Evolutionary conservation across 2,888 invertebrate genomes (phyloP).

Genomic region (Ephialtes manifestator): DNA sequence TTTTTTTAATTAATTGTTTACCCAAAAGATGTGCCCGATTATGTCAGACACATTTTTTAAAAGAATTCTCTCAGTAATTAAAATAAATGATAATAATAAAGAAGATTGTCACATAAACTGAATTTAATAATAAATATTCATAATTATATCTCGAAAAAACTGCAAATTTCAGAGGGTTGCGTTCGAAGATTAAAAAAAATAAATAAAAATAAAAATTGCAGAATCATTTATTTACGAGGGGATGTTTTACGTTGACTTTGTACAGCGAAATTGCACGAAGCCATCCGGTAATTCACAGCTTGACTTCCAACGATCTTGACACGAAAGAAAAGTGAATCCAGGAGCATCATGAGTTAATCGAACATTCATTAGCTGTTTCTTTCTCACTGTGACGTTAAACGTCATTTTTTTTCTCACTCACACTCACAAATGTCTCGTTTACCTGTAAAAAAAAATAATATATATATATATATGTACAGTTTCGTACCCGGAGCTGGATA

Average conservation of each 20-base stretch:
- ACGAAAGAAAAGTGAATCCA: slow-evolving; percentile 20
- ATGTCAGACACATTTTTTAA: too few relatives aligned
- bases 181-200: too few relatives aligned
- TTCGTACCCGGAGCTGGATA: background rate
- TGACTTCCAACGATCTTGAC: slow-evolving; percentile 40
- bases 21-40: background rate
- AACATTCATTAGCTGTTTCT: slow-evolving; percentile 26
- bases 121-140: background rate
- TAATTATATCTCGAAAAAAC: background rate
- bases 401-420: too few relatives aligned
- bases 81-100: too few relatives aligned
- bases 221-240: background rate
- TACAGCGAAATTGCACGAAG: background rate
- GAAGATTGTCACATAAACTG: background rate
- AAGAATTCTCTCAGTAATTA: background rate
- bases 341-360: slow-evolving; percentile 59
- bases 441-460: background rate
- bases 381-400: too few relatives aligned
- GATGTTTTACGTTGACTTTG: background rate
- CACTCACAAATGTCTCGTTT: too few relatives aligned
- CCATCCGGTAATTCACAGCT: slow-evolving; percentile 54
- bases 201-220: too few relatives aligned
- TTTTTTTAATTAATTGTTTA: background rate
- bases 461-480: background rate
- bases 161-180: too few relatives aligned